Base-by-base conservation (phyloP, 2,888 invertebrate genomes). In the Drosophila greeni region DNA sequence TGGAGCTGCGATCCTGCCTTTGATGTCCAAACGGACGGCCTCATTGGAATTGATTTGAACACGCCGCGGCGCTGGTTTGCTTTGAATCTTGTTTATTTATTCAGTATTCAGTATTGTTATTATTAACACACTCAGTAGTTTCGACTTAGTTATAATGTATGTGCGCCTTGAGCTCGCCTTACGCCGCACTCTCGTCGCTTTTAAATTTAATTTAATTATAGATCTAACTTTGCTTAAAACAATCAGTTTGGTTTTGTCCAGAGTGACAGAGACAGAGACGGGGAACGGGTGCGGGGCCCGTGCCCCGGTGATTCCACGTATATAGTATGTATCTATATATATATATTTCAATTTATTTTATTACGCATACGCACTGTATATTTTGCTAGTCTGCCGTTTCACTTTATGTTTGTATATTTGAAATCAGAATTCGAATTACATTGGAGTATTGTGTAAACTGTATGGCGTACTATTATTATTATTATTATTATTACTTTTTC, bases 81-180 rank as follows among this genome's bases (percentile, higher is more conserved):
- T 67, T 64, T 70, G 71, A 73, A 74, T 82, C 74, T 66, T 56
- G 74, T 80, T 81, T 80, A 81, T 75, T 79, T 79, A 81, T 81
- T 70, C 71, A 73, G 74, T 81, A 75, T 76, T 73, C 57, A 52
- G 64, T 65, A 61, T 72, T 68, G 72, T 76, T 78, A 70, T 74
- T 79, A 82, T 80, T 82, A 82, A 82, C 81, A 82, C 81, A 82
- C 84, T 82, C 83, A 84, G 74, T 84, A 83, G 84, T 82, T 82
- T 80, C 76, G 73, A 71, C 74, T 75, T 75, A 75, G 69, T 66
- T 74, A 56, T 77, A 77, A 75, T 72, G 61, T 59, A 70, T 84
- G 75, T 75, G 78, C 67, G 78, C 69, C 66, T 73, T 71, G 74
- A 61, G 64, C 70, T 75, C 62, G 53, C 42, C 59, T 52, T 65